Percentiles rank a stretch among this genome's conserved stretches.
These are phyloP conservation scores for Atherinosoma microstoma DNA, from an alignment of 2,797 vertebrate genomes.

Conservation along the genomic window DNA sequence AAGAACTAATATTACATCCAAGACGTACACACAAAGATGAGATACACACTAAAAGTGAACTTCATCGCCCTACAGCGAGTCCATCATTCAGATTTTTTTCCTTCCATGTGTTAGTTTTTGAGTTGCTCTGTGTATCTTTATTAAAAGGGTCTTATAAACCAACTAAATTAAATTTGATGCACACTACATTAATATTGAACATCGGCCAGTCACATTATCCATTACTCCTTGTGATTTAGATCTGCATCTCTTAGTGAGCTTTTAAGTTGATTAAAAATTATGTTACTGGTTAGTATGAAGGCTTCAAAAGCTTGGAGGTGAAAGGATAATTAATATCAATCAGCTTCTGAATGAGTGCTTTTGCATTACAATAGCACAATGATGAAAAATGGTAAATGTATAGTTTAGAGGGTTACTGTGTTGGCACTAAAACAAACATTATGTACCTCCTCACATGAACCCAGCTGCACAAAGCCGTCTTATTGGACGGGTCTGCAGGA, in stretches of 20 bases:
- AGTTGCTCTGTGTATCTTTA: neutral
- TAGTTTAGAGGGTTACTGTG: conserved; percentile 13
- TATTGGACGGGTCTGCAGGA: no score
- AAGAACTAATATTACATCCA: neutral
- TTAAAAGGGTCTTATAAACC: neutral
- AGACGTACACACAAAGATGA: neutral
- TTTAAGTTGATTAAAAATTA: conserved; percentile 34
- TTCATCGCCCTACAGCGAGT: neutral
- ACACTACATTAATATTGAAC: neutral
- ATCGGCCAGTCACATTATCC: conserved; percentile 10
- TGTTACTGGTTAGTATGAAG: conserved; percentile 10
- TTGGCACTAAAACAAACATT: neutral
- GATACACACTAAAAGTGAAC: neutral
- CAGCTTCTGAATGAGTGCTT: conserved; percentile 25
- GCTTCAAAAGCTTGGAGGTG: conserved; percentile 35
- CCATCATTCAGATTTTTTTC: neutral
- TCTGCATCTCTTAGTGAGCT: conserved; percentile 16
- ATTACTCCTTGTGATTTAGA: conserved; percentile 8
- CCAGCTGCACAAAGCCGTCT: no score
- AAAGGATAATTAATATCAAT: conserved; percentile 50
- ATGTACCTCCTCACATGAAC: neutral
- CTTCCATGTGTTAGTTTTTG: neutral
- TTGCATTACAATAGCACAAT: conserved; percentile 24
- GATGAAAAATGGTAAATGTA: conserved; percentile 25
- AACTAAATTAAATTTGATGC: neutral